These are phyloP conservation scores for Corythucha ciliata DNA, from an alignment of 2,888 invertebrate species.

Conservation along the genomic window DNA sequence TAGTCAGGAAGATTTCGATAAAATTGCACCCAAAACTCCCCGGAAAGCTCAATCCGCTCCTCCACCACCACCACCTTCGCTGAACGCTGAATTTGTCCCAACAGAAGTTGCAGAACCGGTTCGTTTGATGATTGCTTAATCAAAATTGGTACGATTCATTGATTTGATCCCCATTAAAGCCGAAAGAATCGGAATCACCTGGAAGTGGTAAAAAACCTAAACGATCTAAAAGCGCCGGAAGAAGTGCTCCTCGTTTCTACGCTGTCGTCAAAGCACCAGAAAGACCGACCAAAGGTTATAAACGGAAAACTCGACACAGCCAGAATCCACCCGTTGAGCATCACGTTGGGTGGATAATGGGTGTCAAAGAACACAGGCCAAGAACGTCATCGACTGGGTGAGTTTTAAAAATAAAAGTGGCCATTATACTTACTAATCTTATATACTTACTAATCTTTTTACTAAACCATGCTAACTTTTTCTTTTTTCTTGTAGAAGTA, in stretches of 20 bases:
- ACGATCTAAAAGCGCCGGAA: background rate
- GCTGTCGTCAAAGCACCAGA: slow-evolving; percentile 78
- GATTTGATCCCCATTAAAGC: too few species aligned
- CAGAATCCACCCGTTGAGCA: slow-evolving; percentile 89
- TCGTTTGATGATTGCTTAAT: too few species aligned
- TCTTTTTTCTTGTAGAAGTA: slow-evolving; percentile 48
- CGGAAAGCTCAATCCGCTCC: slow-evolving; percentile 65
- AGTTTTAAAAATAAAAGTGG: slow-evolving; percentile 30
- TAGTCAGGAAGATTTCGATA: slow-evolving; percentile 78
- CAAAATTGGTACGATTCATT: too few species aligned
- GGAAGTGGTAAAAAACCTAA: too few species aligned
- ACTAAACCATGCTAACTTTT: background rate
- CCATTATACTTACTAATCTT: background rate
- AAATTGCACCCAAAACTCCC: slow-evolving; percentile 55
- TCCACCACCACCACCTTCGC: slow-evolving; percentile 65
- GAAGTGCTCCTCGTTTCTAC: slow-evolving; percentile 72
- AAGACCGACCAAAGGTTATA: slow-evolving; percentile 41
- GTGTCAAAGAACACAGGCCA: slow-evolving; percentile 70
- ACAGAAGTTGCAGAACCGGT: too few species aligned
- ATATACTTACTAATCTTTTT: slow-evolving; percentile 6
- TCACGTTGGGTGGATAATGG: slow-evolving; percentile 97
- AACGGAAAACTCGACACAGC: slow-evolving; percentile 84
- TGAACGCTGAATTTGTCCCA: slow-evolving; percentile 39
- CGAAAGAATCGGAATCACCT: too few species aligned
- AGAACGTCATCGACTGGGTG: slow-evolving; percentile 69